Percentiles rank a stretch among this genome's conserved stretches.
Evolutionary conservation across 2,888 invertebrate genomes (phyloP).

Genomic region (Tachystola acroxantha): DNA sequence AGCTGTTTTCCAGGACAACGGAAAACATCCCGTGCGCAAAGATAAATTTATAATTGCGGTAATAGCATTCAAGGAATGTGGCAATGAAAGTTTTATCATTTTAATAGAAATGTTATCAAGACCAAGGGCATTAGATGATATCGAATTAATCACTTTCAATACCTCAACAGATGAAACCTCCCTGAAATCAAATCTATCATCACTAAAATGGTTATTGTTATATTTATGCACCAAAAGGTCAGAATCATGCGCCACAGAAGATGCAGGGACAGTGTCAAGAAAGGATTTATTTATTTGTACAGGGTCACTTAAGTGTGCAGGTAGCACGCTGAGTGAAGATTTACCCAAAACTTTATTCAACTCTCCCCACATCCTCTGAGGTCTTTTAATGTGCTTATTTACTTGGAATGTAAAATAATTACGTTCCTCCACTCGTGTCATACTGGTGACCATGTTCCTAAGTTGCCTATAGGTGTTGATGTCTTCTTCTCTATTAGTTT

Average conservation of each 20-base stretch:
- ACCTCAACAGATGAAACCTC: not conserved
- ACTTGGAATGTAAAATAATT: not conserved
- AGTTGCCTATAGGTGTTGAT: not conserved
- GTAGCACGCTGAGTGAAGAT: not conserved
- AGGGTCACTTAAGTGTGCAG: not conserved
- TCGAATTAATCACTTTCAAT: not conserved
- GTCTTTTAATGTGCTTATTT: too few relatives aligned
- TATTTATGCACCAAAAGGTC: not conserved
- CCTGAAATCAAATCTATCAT: not conserved
- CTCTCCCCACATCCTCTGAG: too few relatives aligned
- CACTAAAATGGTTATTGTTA: too few relatives aligned
- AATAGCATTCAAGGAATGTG: slow-evolving; percentile 1
- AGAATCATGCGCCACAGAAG: too few relatives aligned
- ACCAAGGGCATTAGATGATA: slow-evolving; percentile 1
- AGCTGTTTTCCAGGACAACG: slow-evolving; percentile 1
- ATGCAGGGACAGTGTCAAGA: too few relatives aligned
- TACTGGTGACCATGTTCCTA: too few relatives aligned
- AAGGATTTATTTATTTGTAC: too few relatives aligned
- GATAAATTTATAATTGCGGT: slow-evolving; percentile 2
- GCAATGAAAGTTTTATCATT: slow-evolving; percentile 5
- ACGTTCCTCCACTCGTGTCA: not conserved
- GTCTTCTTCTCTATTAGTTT: not conserved
- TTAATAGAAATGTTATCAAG: slow-evolving; percentile 1
- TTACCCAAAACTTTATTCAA: too few relatives aligned
- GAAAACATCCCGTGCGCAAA: not conserved